A percentile compares a stretch with the other conserved stretches of the same genome.
These are phyloP conservation scores for Pachycephus smyrnensis DNA, from an alignment of 2,888 invertebrate genomes.

Conservation along the genomic window DNA sequence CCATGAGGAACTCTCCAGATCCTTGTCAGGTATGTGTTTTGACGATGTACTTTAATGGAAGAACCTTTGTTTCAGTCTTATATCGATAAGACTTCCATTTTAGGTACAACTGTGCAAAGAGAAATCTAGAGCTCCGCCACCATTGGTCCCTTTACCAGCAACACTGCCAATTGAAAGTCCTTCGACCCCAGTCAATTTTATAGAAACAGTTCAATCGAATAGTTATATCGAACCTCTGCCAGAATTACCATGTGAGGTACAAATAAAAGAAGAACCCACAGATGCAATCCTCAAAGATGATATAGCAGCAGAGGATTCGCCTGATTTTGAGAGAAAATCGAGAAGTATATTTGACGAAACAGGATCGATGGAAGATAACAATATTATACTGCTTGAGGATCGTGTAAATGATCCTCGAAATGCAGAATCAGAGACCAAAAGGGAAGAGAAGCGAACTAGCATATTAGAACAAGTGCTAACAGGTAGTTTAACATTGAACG, in stretches of 20 bases:
- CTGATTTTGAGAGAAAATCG: background rate
- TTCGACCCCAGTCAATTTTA: slow-evolving; percentile 22
- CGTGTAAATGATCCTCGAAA: slow-evolving; percentile 11
- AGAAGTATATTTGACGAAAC: slow-evolving; percentile 7
- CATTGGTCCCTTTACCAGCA: slow-evolving; percentile 52
- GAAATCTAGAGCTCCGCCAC: slow-evolving; percentile 56
- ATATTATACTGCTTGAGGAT: slow-evolving; percentile 24
- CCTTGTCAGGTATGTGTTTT: slow-evolving; percentile 52
- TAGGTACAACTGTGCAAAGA: slow-evolving; percentile 56
- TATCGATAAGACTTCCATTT: background rate
- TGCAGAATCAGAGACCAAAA: slow-evolving; percentile 24
- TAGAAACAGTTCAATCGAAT: slow-evolving; percentile 20
- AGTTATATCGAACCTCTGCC: slow-evolving; percentile 41
- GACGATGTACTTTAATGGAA: background rate
- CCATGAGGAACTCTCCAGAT: slow-evolving; percentile 57
- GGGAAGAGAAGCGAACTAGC: slow-evolving; percentile 48
- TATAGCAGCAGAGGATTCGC: slow-evolving; percentile 11
- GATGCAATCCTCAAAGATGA: slow-evolving; percentile 19
- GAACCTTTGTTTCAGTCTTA: background rate
- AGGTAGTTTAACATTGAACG: slow-evolving; percentile 51
- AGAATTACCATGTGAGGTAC: slow-evolving; percentile 56
- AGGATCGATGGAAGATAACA: slow-evolving; percentile 16
- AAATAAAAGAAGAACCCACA: slow-evolving; percentile 51
- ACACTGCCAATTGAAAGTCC: slow-evolving; percentile 40
- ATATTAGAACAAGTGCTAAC: slow-evolving; percentile 56